These are phyloP conservation scores for Chloroceryle aenea DNA, from an alignment of 2,113 vertebrate genomes.

Conservation along the genomic window DNA sequence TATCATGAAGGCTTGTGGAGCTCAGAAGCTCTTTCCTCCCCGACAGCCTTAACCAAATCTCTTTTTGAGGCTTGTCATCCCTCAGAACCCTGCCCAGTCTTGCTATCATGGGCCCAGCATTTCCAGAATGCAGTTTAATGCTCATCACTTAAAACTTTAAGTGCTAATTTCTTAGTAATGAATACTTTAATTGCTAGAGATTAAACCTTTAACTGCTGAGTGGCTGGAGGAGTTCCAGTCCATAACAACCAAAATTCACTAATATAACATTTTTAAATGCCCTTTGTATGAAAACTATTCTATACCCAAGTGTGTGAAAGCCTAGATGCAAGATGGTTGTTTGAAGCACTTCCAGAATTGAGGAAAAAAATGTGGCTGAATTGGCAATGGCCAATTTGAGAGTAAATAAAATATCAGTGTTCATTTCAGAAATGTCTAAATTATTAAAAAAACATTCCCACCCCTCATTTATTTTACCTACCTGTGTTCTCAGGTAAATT, in stretches of 20 bases:
- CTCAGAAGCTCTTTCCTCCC: neutral
- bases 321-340: neutral
- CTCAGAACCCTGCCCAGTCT: neutral
- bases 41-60: neutral
- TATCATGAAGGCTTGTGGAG: neutral
- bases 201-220: slow-evolving; percentile 55
- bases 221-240: slow-evolving; percentile 26
- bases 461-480: neutral
- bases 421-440: neutral
- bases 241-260: slow-evolving; percentile 41
- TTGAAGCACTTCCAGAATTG: neutral
- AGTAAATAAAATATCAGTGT: neutral
- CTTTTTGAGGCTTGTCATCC: neutral
- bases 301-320: neutral
- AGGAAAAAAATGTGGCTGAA: neutral
- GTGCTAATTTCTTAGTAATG: slow-evolving; percentile 58
- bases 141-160: slow-evolving; percentile 58
- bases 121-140: slow-evolving; percentile 7
- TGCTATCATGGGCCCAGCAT: neutral
- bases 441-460: neutral
- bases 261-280: neutral
- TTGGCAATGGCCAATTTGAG: neutral
- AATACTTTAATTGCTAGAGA: slow-evolving; percentile 59
- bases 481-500: neutral
- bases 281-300: neutral